These are phyloP conservation scores for Agrilus mali DNA, from an alignment of 2,888 invertebrate species.

Conservation along the genomic window DNA sequence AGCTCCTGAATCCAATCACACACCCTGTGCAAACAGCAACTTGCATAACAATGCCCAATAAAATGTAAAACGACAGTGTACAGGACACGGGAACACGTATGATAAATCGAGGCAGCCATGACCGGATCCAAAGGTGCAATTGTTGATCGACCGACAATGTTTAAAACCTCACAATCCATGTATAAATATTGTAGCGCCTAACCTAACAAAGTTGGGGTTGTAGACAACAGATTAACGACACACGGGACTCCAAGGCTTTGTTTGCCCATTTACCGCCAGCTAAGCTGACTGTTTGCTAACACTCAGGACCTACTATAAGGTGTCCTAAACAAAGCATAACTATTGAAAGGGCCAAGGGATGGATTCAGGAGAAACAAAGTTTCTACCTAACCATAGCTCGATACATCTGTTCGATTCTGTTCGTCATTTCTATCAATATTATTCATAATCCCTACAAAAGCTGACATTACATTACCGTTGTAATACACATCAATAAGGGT, in stretches of 20 bases:
- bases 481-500: too few relatives aligned
- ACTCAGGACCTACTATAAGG: slow-evolving; percentile 25
- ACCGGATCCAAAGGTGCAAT: slow-evolving; percentile 11
- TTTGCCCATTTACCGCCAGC: slow-evolving; percentile 36
- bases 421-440: too few relatives aligned
- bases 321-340: slow-evolving; percentile 11
- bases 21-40: slow-evolving; percentile 13
- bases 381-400: too few relatives aligned
- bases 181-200: slow-evolving; percentile 32
- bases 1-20: slow-evolving; percentile 11
- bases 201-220: slow-evolving; percentile 28
- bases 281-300: slow-evolving; percentile 32
- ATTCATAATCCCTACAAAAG: too few relatives aligned
- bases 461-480: too few relatives aligned
- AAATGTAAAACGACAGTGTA: slow-evolving; percentile 9
- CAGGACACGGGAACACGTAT: slow-evolving; percentile 14
- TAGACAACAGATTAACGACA: slow-evolving; percentile 32
- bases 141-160: slow-evolving; percentile 21
- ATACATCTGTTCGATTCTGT: too few relatives aligned
- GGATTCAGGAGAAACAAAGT: too few relatives aligned
- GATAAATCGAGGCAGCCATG: slow-evolving; percentile 16
- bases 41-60: slow-evolving; percentile 17
- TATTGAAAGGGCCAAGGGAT: too few relatives aligned
- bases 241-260: slow-evolving; percentile 27
- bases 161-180: slow-evolving; percentile 26